A percentile compares a stretch with the other conserved stretches of the same genome.
Evolutionary conservation across 2,113 vertebrate genomes (phyloP).

Genomic region (Takifugu flavidus): DNA sequence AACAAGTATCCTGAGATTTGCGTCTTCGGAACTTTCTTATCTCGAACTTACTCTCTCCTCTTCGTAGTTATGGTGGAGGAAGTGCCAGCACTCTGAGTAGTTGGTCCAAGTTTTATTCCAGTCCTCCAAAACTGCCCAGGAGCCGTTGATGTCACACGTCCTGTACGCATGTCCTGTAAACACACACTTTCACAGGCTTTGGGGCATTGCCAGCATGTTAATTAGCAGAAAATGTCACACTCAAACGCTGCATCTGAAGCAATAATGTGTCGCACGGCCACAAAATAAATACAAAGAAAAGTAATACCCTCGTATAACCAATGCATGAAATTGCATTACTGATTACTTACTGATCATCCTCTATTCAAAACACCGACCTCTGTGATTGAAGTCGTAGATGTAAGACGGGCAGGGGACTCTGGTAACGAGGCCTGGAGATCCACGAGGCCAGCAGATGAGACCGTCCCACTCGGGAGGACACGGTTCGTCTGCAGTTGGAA

Average conservation of each 20-base stretch:
- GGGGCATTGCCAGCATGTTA: background rate
- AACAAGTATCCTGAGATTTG: background rate
- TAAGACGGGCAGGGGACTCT: slow-evolving; percentile 83
- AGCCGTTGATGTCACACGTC: slow-evolving; percentile 80
- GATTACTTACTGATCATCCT: background rate
- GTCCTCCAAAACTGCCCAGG: slow-evolving; percentile 80
- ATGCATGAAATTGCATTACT: background rate
- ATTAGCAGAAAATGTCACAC: background rate
- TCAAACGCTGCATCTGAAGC: background rate
- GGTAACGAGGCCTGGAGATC: slow-evolving; percentile 73
- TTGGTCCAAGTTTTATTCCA: slow-evolving; percentile 86
- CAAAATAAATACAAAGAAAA: background rate
- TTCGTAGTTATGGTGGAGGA: slow-evolving; percentile 70
- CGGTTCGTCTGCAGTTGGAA: slow-evolving; percentile 65
- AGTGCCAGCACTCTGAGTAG: slow-evolving; percentile 84
- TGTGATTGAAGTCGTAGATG: slow-evolving; percentile 89
- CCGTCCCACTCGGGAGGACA: slow-evolving; percentile 88
- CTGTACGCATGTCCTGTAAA: slow-evolving; percentile 78
- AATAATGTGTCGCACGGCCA: too few relatives aligned
- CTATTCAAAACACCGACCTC: slow-evolving; percentile 65
- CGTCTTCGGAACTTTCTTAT: background rate
- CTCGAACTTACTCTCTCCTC: slow-evolving; percentile 60
- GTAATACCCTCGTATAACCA: too few relatives aligned
- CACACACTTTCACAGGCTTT: background rate
- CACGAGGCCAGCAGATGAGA: slow-evolving; percentile 86